Evolutionary conservation across 2,797 vertebrate species (phyloP), one percentile per base, ranked within the genome.

Genomic region (Trachurus trachurus): DNA sequence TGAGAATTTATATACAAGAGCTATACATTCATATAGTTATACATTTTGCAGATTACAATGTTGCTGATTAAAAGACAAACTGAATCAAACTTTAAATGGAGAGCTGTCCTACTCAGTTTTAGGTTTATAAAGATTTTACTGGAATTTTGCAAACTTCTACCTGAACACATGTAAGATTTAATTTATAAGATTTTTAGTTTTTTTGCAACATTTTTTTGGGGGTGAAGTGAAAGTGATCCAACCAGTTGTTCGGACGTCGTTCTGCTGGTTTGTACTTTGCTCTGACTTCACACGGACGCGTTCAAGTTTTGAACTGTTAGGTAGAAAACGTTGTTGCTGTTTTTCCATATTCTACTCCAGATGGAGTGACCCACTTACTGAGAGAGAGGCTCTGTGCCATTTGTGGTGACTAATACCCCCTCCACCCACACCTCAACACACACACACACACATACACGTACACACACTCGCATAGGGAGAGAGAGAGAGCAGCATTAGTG

Each of bases 321-420:
- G 42, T 76, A 71, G 67, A 87, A 89, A 86, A 78, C 22, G 29
- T 85, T 76, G 80, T 86, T 83, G 76, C 82, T 78, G 81, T 89
- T 89, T 88, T 87, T 89, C 88, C 87, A 89, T 90, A 90, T 89
- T 91, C 86, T 90, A 82, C 86, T 89, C 83, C 88, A 89, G 89
- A 92, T 91, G 85, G 86, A 89, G 78, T 85, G 89, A 91, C 91
- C 91, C 88, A 92, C 89, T 90, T 90, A 90, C 83, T 82, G 79
- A 79, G 76, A 77, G 82, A 84, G 58, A 73, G 81, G 89, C 90
- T 78, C 72, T 83, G 80, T 90, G 86, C 88, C 90, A 90, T 90
- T 89, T 89, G 83, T 91, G 87, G 89, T 91, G 91, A 92, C 89
- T 92, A 92, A 92, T 91, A 89, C 89, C 87, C 83, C 87, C 89